Evolutionary conservation across 2,113 vertebrate genomes (phyloP).

Genomic region (Heterotilapia buettikoferi): DNA sequence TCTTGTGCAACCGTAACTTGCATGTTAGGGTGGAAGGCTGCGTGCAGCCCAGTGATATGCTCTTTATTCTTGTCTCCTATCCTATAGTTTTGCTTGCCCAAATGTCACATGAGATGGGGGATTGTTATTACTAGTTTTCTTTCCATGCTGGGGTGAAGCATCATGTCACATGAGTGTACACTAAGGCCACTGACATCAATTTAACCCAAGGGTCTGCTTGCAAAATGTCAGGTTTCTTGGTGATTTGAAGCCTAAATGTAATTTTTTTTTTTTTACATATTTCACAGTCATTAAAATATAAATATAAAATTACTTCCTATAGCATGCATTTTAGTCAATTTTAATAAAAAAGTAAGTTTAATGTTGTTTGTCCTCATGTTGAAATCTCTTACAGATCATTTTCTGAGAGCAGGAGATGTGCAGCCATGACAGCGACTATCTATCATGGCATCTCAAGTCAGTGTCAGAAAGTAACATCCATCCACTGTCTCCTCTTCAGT

Average conservation of each 20-base stretch:
- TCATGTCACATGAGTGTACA: not conserved
- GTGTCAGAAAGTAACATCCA: slow-evolving; percentile 51
- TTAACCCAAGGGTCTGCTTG: slow-evolving; percentile 12
- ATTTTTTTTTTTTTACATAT: not conserved
- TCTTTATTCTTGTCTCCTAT: slow-evolving; percentile 3
- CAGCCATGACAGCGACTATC: not conserved
- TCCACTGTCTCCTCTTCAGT: slow-evolving; percentile 17
- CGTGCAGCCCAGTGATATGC: not conserved
- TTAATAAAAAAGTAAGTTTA: not conserved
- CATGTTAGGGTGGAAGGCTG: not conserved
- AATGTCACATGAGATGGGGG: slow-evolving; percentile 43
- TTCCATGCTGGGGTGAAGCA: not conserved
- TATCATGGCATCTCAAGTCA: slow-evolving; percentile 33
- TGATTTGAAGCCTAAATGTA: not conserved
- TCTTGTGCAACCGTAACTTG: slow-evolving; percentile 13
- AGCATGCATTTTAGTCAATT: not conserved
- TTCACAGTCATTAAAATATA: not conserved
- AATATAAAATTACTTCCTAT: not conserved
- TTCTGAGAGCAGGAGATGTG: not conserved
- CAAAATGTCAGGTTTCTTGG: slow-evolving; percentile 29
- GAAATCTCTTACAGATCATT: not conserved
- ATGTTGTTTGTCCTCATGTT: not conserved
- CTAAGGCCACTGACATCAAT: slow-evolving; percentile 13
- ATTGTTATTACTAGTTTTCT: not conserved
- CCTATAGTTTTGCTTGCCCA: slow-evolving; percentile 4